Percentiles rank a stretch among this genome's conserved stretches.
phyloP scores from a whole-genome alignment of 2,888 invertebrate genomes.

The Synanthedon tipuliformis region DNA sequence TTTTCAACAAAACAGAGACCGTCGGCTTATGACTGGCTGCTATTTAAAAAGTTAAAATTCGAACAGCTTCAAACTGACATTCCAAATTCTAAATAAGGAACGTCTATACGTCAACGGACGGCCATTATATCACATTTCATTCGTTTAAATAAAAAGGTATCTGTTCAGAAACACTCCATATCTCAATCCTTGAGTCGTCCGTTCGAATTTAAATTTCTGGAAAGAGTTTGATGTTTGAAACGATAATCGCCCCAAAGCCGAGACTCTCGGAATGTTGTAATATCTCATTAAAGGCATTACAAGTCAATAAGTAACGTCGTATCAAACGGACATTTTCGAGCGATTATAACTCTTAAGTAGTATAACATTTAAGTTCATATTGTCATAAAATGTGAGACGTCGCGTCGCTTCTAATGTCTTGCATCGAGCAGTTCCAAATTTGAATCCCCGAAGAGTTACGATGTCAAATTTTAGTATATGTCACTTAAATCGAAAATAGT shows the following conservation, averaged over 20 bases:
- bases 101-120: conserved; percentile 38
- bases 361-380: conserved; percentile 17
- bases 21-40: too few species aligned
- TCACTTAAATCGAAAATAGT: conserved; percentile 52
- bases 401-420: conserved; percentile 20
- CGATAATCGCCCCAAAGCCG: conserved; percentile 50
- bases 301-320: conserved; percentile 29
- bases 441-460: conserved; percentile 56
- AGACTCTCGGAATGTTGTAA: conserved; percentile 50
- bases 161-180: conserved; percentile 50
- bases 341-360: conserved; percentile 28
- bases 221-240: conserved; percentile 59
- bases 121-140: conserved; percentile 49
- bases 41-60: background rate
- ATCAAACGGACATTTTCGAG: conserved; percentile 19
- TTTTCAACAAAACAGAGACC: background rate
- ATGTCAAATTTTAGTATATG: conserved; percentile 48
- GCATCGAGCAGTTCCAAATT: conserved; percentile 42
- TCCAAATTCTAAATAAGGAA: conserved; percentile 23
- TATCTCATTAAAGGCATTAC: conserved; percentile 56
- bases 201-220: conserved; percentile 63
- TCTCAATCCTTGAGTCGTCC: conserved; percentile 46
- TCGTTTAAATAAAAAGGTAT: conserved; percentile 54
- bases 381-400: conserved; percentile 17
- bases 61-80: conserved; percentile 7